Evolutionary conservation across 2,888 invertebrate species (phyloP).

Genomic region (Agonopterix subpropinquella): DNA sequence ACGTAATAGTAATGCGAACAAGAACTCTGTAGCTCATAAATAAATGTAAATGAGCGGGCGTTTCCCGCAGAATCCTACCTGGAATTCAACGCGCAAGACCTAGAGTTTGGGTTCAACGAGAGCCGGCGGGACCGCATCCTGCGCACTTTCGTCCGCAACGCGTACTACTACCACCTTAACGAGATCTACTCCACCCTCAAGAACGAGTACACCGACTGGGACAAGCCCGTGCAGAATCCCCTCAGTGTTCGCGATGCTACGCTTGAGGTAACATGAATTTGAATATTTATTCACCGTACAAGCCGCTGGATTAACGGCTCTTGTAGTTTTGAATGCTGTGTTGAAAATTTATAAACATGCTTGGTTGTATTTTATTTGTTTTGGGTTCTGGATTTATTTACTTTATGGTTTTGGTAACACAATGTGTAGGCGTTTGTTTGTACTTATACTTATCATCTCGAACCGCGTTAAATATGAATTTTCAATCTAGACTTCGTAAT

Average conservation of each 20-base stretch:
- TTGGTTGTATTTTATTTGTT: too few species aligned
- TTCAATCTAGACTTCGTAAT: too few species aligned
- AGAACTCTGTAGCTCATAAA: neutral
- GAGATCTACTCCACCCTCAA: constrained; percentile 95
- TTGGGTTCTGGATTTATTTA: too few species aligned
- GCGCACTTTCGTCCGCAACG: constrained; percentile 94
- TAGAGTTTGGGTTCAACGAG: constrained; percentile 95
- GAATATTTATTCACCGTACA: neutral
- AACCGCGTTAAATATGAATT: too few species aligned
- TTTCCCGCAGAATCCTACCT: constrained; percentile 84
- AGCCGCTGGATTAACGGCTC: too few species aligned
- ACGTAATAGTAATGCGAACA: neutral
- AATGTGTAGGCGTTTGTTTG: too few species aligned
- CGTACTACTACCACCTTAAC: constrained; percentile 95
- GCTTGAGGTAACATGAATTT: constrained; percentile 72
- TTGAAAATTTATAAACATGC: too few species aligned
- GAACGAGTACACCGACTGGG: constrained; percentile 98
- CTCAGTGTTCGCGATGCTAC: constrained; percentile 90
- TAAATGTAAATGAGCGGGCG: constrained; percentile 12
- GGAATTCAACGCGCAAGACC: constrained; percentile 87
- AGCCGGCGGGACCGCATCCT: constrained; percentile 89
- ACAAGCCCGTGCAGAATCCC: constrained; percentile 89
- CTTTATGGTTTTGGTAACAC: too few species aligned
- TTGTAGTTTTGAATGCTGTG: too few species aligned
- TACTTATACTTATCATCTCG: too few species aligned